Evolutionary conservation across 2,888 invertebrate species (phyloP).

Genomic region (Eupelmus urozonus): DNA sequence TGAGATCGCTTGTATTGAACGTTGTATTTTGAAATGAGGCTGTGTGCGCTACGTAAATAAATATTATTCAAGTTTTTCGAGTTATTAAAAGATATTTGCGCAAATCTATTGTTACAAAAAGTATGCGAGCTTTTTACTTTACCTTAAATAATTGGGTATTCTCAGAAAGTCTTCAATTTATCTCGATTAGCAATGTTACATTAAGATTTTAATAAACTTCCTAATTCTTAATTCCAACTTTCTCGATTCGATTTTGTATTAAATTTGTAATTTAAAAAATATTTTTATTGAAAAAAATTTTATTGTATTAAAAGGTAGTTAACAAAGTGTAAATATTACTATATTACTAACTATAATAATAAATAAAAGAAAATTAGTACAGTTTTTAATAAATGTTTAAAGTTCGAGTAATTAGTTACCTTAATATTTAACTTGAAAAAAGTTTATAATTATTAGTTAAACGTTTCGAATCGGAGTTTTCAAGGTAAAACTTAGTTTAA

Average conservation of each 20-base stretch:
- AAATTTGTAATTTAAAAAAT: too few species aligned
- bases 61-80: conserved; percentile 51
- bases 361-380: too few species aligned
- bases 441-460: too few species aligned
- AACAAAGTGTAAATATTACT: not conserved
- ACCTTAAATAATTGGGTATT: conserved; percentile 37
- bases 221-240: not conserved
- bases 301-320: not conserved
- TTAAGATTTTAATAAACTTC: not conserved
- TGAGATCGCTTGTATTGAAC: conserved; percentile 41
- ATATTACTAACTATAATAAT: too few species aligned
- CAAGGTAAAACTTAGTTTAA: conserved; percentile 1
- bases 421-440: too few species aligned
- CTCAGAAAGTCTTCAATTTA: conserved; percentile 24
- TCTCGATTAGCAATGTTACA: not conserved
- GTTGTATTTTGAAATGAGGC: conserved; percentile 55
- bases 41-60: conserved; percentile 45
- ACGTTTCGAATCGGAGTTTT: not conserved
- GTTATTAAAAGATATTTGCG: conserved; percentile 28
- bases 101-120: conserved; percentile 51
- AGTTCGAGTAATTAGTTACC: too few species aligned
- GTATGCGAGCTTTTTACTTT: conserved; percentile 51
- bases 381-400: too few species aligned
- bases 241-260: not conserved
- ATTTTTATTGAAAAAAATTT: too few species aligned